Conservation (phyloP, 2,113 vertebrate genomes). For the Vimba vimba region DNA sequence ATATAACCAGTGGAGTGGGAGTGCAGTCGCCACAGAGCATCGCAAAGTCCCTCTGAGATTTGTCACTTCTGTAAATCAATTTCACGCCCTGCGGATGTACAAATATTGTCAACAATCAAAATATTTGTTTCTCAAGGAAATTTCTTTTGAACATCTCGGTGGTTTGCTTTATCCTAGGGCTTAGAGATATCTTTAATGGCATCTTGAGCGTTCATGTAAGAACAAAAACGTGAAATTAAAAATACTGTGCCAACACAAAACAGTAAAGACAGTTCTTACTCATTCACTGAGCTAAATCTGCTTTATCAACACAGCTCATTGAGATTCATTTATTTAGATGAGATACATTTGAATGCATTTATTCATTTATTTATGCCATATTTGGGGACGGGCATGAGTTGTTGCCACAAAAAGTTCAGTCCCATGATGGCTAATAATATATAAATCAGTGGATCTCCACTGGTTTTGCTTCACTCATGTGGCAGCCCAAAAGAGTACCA, state of each 20-base stretch:
- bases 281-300: slow-evolving; percentile 18
- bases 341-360: slow-evolving; percentile 14
- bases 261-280: background rate
- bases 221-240: background rate
- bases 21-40: slow-evolving; percentile 33
- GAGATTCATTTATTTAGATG: slow-evolving; percentile 15
- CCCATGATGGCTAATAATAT: background rate
- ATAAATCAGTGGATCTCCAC: background rate
- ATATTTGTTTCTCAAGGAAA: slow-evolving; percentile 36
- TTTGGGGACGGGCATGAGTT: background rate
- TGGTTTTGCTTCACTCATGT: background rate
- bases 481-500: background rate
- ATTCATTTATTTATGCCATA: slow-evolving; percentile 2
- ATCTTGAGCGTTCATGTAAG: background rate
- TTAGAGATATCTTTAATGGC: slow-evolving; percentile 10
- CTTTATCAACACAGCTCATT: slow-evolving; percentile 5
- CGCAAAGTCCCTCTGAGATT: slow-evolving; percentile 42
- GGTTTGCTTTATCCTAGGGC: background rate
- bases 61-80: slow-evolving; percentile 40
- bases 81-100: slow-evolving; percentile 53
- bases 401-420: background rate
- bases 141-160: background rate
- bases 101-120: slow-evolving; percentile 36
- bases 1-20: slow-evolving; percentile 36
- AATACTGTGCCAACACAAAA: background rate